A percentile compares a stretch with the other conserved stretches of the same genome.
Conservation (phyloP, 2,888 invertebrate genomes). For the Cephonodes hylas region DNA sequence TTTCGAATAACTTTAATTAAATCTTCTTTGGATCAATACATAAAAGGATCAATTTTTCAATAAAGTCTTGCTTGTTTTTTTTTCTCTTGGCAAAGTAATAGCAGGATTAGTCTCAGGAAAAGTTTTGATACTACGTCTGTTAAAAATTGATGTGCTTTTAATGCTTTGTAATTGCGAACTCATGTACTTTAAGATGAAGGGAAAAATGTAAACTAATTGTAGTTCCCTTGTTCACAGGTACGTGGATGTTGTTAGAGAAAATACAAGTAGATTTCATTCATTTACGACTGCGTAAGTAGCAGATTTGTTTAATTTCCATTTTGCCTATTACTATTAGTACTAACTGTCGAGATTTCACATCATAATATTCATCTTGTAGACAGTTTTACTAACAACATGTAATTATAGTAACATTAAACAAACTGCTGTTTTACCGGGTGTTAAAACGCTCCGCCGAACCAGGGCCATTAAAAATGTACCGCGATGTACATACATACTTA, state of each 20-base stretch:
- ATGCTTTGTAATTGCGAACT: too few species aligned
- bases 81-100: too few species aligned
- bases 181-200: too few species aligned
- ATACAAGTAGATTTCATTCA: constrained; percentile 59
- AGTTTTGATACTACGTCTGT: too few species aligned
- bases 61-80: background rate
- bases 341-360: background rate
- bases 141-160: too few species aligned
- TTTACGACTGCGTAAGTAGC: constrained; percentile 69
- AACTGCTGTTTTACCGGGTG: background rate
- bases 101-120: too few species aligned
- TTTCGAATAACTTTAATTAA: constrained; percentile 48
- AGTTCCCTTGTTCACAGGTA: constrained; percentile 60
- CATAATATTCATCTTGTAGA: background rate
- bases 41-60: background rate
- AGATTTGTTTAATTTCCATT: constrained; percentile 54
- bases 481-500: background rate
- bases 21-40: constrained; percentile 19
- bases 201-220: constrained; percentile 14
- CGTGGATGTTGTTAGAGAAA: constrained; percentile 70
- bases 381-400: background rate
- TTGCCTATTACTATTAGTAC: constrained; percentile 28
- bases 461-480: background rate
- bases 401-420: background rate
- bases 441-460: background rate